Percentiles rank a stretch among this genome's conserved stretches.
Conservation (phyloP, 2,113 vertebrate genomes). For the Suricata suricatta region DNA sequence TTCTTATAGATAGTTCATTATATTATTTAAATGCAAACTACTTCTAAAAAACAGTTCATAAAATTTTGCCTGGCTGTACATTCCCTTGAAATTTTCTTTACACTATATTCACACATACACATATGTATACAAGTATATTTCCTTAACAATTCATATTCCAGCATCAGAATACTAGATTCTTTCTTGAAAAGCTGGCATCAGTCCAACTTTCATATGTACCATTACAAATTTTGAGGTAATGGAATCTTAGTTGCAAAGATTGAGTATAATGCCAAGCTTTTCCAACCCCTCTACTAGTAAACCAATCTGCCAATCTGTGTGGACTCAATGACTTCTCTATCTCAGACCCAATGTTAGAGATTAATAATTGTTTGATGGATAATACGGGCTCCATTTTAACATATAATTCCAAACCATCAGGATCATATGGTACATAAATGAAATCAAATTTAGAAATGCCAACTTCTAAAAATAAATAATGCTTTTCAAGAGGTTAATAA, state of each 20-base stretch:
- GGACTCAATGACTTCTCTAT: not conserved
- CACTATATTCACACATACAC: not conserved
- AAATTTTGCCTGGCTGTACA: slow-evolving; percentile 1
- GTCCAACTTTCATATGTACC: not conserved
- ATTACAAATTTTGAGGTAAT: slow-evolving; percentile 24
- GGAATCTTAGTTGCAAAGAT: not conserved
- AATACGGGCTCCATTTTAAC: slow-evolving; percentile 2
- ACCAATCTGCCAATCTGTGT: not conserved
- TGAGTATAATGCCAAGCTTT: not conserved
- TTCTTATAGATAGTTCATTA: not conserved
- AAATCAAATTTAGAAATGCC: slow-evolving; percentile 24
- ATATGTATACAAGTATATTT: not conserved
- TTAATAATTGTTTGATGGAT: not conserved
- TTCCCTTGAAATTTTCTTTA: slow-evolving; percentile 43
- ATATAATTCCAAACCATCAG: not conserved
- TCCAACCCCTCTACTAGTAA: not conserved
- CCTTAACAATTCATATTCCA: slow-evolving; percentile 10
- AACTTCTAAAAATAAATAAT: slow-evolving; percentile 53
- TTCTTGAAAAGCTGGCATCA: not conserved
- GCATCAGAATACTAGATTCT: not conserved
- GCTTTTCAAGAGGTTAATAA: not conserved
- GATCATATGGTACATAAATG: not conserved
- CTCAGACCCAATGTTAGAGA: not conserved
- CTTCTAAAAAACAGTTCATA: not conserved
- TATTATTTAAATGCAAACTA: not conserved